Base-by-base conservation (phyloP, 2,113 vertebrate genomes). In the Coracopsis vasa region DNA sequence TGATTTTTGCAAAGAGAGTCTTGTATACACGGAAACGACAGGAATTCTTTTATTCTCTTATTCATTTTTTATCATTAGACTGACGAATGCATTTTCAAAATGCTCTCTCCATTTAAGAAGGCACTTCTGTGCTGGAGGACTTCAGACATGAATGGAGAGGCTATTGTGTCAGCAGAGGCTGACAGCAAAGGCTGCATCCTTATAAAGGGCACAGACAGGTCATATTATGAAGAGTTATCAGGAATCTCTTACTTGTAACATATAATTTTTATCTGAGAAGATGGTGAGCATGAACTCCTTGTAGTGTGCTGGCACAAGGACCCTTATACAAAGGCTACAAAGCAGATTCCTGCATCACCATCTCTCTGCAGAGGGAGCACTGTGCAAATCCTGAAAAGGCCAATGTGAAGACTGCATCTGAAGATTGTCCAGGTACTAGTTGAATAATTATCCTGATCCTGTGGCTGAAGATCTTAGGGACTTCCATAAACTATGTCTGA, bases 21-120 rank as follows among this genome's bases (percentile, higher is more conserved):
- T 94, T 90, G 93, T 80, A 44, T 18, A 70, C 71, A 66, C 64
- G 92, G 77, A 85, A 96, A 87, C 4, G 25, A 78, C 79, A 88
- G 93, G 93, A 92, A 79, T 88, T 91, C 86, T 87, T 92, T 90
- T 74, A 80, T 92, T 90, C 85, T 81, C 15, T 29, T 67, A 65
- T 77, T 95, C 61, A 41, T 94, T 95, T 96, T 94, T 90, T 82
- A 94, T 87, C 92, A 85, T 80, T 84, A 94, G 74, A 69, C 78
- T 29, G 81, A 94, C 82, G 80, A 94, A 85, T 69, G 86, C 75
- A 25, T 79, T 92, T 92, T 95, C 86, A 80, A 95, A 85, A 89
- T 13, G 16, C 61, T 89, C 72, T 94, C 81, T 94, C 88, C 54
- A 3, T 94, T 86, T 64, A 85, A 95, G 92, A 72, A 95, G 93